Evolutionary conservation across 2,888 invertebrate genomes (phyloP), one percentile per base, ranked within the genome.

Genomic region (Drosophila pullipes): DNA sequence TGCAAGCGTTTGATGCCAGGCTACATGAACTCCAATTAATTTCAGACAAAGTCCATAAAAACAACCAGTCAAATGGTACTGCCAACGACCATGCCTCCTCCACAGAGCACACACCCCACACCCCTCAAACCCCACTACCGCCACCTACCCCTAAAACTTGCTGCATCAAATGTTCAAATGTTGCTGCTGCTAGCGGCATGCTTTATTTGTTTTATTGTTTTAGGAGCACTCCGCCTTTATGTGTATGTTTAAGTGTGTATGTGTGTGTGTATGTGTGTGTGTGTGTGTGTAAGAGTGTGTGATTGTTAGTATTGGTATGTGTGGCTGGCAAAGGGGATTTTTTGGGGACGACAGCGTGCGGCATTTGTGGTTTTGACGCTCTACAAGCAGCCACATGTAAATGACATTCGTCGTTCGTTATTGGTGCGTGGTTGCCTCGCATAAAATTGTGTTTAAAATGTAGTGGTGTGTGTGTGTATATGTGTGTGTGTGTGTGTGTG

Each of bases 401-500:
- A 87, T 87, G 87, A 89, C 87, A 87, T 87, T 90, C 83, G 87
- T 84, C 91, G 87, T 87, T 87, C 89, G 91, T 90, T 89, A 90
- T 87, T 87, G 90, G 82, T 77, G 89, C 89, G 84, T 78, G 87
- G 87, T 81, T 71, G 74, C 67, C 83, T 81, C 66, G 81, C 82
- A 89, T 86, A 90, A 89, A 87, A 86, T 82, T 90, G 74, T 75
- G 70, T 78, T 78, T 78, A 80, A 78, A 83, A 76, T 75, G 55
- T 49, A 47, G 61, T 41, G 47, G 41, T 31, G 22, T 47, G 4
- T 18, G 16, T n/a, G 16, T n/a, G 41, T 16, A 25, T 18, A 25
- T 25, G 35, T 30, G n/a, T 49, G 9, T n/a, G 11, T 18, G 22
- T n/a, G 13, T 39, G 41, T 18, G 25, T 18, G 31, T 33, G 47